These are phyloP conservation scores for Geotrupes spiniger DNA, from an alignment of 2,888 invertebrate species.

Conservation along the genomic window DNA sequence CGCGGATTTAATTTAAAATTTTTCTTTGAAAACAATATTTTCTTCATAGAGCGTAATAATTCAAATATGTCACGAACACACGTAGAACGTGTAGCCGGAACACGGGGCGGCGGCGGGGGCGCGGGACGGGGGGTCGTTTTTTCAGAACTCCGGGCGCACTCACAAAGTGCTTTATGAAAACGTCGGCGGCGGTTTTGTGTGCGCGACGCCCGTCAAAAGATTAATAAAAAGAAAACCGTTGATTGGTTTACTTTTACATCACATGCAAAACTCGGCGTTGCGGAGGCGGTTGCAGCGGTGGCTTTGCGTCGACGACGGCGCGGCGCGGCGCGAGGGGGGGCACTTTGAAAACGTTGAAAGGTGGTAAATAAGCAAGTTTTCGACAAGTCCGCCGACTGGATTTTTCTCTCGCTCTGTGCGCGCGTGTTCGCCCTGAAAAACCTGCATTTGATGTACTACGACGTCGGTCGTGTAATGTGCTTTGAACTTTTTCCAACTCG, in stretches of 20 bases:
- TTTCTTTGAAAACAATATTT: conserved; percentile 14
- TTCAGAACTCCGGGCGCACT: neutral
- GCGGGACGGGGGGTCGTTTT: conserved; percentile 4
- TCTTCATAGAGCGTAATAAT: conserved; percentile 13
- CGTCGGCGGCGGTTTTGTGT: conserved; percentile 8
- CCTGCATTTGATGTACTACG: conserved; percentile 36
- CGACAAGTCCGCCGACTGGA: conserved; percentile 40
- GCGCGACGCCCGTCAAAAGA: conserved; percentile 24
- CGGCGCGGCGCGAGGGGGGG: conserved; percentile 23
- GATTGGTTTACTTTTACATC: conserved; percentile 45
- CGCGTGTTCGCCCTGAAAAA: no score
- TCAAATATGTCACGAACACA: conserved; percentile 12
- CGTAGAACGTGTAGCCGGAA: neutral
- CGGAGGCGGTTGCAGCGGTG: neutral
- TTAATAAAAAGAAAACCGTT: conserved; percentile 43
- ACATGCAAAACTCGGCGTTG: conserved; percentile 32
- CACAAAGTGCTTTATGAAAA: conserved; percentile 8
- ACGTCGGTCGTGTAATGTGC: conserved; percentile 30
- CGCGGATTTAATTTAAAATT: conserved; percentile 4
- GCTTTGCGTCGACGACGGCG: conserved; percentile 2
- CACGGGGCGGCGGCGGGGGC: neutral
- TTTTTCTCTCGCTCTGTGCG: conserved; percentile 30
- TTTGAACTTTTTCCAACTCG: conserved; percentile 44
- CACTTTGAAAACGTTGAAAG: conserved; percentile 40
- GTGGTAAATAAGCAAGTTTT: conserved; percentile 49